Percentiles rank a stretch among this genome's conserved stretches.
phyloP scores from a whole-genome alignment of 2,797 vertebrate genomes.

The Tadarida brasiliensis region DNA sequence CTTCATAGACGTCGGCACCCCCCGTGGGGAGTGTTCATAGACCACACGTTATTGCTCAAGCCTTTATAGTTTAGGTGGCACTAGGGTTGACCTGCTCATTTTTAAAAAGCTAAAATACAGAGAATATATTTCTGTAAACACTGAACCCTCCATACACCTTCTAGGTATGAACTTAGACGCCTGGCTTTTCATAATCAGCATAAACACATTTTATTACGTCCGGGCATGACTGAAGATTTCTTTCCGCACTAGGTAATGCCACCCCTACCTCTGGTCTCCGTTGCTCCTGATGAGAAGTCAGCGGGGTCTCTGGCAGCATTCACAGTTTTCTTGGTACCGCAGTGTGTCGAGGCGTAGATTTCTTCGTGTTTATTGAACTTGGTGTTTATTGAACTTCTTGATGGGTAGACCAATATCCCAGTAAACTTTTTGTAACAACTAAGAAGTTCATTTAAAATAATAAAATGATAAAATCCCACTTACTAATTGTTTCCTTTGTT shows the following conservation, averaged over 20 bases:
- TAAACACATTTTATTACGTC: neutral
- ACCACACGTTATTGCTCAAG: too few species aligned
- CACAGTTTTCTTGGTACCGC: accelerated
- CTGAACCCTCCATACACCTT: neutral
- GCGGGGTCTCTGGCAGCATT: neutral
- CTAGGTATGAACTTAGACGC: neutral
- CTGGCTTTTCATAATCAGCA: neutral
- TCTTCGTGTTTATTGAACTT: neutral
- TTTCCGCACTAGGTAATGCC: neutral
- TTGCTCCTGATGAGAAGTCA: neutral
- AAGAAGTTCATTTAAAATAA: neutral
- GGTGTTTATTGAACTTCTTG: neutral
- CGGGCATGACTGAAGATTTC: neutral
- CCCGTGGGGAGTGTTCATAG: too few species aligned
- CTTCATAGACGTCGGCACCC: accelerated
- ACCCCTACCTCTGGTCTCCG: neutral
- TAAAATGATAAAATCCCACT: neutral
- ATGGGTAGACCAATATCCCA: neutral
- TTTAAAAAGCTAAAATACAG: neutral
- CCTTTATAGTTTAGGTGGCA: neutral
- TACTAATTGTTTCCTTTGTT: too few species aligned
- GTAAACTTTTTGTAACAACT: neutral
- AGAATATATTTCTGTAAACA: neutral
- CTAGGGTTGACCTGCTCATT: neutral
- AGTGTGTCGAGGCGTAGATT: accelerated